Evolutionary conservation across 2,888 invertebrate species (phyloP), one percentile per base, ranked within the genome.

Genomic region (Hoplodrina blanda): DNA sequence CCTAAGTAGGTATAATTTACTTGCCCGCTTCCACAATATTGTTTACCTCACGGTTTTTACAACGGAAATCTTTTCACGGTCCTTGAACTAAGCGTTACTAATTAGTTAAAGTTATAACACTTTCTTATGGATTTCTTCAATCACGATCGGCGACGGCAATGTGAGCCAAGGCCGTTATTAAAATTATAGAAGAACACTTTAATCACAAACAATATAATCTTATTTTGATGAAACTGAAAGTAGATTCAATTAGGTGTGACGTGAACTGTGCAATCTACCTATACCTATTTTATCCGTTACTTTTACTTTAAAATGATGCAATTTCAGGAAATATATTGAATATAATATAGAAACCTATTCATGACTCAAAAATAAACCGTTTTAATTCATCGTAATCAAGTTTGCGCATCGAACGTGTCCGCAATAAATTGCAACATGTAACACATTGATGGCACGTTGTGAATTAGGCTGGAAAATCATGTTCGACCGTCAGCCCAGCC

Each of bases 381-480:
- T 84, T 80, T 85, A 85, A 84, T 85, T 79, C 74, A 73, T 70
- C 57, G 69, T 85, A 87, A 89, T 88, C 82, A 82, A 83, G 87
- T 89, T 88, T 82, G 85, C 88, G 84, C 87, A 88, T 88, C 85
- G 85, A 88, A 86, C 81, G 79, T 78, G 80, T 85, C 88, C 82
- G 91, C 90, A 91, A 91, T 88, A 85, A 88, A 89, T 92, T 91
- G 88, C 91, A 87, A 87, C 89, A 91, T 77, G 80, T 83, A 86
- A 63, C 69, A 81, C 84, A 83, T 84, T 82, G 87, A 89, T 87
- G 85, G 85, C 85, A 85, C 89, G 85, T 82, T 88, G 91, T 87
- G 91, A 93, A 94, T 90, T 91, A 90, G 94, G 92, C 87, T 89
- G 94, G 92, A 94, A 94, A 94, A 91, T 91, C 85, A 86, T 87